Percentiles rank a stretch among this genome's conserved stretches.
phyloP scores from a whole-genome alignment of 2,888 invertebrate species.

The Hoplodrina ambigua region DNA sequence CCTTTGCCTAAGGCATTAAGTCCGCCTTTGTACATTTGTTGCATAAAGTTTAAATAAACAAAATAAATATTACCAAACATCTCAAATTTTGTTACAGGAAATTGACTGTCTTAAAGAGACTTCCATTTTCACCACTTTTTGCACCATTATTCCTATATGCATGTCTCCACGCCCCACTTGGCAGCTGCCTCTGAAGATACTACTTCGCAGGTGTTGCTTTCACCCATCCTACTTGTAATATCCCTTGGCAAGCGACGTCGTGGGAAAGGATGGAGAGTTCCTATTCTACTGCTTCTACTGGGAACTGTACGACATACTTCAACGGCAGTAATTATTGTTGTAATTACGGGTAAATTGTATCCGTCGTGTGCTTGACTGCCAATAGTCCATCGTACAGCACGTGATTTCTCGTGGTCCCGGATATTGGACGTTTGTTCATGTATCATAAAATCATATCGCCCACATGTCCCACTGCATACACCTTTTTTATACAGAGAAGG shows the following conservation, averaged over 20 bases:
- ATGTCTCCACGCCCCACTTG: neutral
- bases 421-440: too few relatives aligned
- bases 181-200: constrained; percentile 5
- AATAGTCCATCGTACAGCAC: constrained; percentile 3
- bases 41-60: too few relatives aligned
- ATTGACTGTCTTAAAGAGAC: neutral
- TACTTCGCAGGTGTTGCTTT: constrained; percentile 23
- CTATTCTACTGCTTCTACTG: constrained; percentile 39
- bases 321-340: constrained; percentile 52
- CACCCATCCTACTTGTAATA: constrained; percentile 19
- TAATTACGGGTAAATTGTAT: constrained; percentile 46
- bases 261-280: constrained; percentile 59
- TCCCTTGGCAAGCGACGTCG: constrained; percentile 32
- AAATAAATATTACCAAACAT: too few relatives aligned
- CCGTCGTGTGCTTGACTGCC: constrained; percentile 34
- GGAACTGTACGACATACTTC: constrained; percentile 41
- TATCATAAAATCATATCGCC: too few relatives aligned
- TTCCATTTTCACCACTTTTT: neutral
- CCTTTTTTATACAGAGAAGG: too few relatives aligned
- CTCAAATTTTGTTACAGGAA: too few relatives aligned
- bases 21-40: too few relatives aligned
- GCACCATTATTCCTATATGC: neutral
- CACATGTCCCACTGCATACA: too few relatives aligned
- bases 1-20: too few relatives aligned
- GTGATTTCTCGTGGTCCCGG: neutral